Percentiles rank a stretch among this genome's conserved stretches.
These are phyloP conservation scores for Hyperopisus bebe DNA, from an alignment of 2,113 vertebrate genomes.

Conservation along the genomic window DNA sequence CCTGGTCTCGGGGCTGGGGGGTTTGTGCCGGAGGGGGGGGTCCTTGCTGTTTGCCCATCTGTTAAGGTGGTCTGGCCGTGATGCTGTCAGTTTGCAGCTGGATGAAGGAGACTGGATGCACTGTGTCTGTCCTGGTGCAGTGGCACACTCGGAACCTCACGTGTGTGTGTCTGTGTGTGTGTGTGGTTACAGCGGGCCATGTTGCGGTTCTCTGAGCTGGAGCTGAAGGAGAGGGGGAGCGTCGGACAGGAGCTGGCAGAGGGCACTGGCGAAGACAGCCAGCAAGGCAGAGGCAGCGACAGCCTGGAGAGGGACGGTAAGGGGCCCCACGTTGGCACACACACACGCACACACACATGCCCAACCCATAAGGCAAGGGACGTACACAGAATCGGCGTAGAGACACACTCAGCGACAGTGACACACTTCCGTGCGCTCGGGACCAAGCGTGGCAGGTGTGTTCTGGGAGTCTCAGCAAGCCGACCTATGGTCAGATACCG, in stretches of 20 bases:
- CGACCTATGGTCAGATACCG: background rate
- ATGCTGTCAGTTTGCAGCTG: background rate
- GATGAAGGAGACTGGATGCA: background rate
- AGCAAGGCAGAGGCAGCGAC: conserved; percentile 58
- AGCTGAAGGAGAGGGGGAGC: conserved; percentile 93
- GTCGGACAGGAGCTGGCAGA: conserved; percentile 74
- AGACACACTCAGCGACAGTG: background rate
- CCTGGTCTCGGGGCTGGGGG: background rate
- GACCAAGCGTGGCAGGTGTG: background rate
- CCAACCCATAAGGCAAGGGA: background rate
- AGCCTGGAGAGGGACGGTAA: conserved; percentile 56
- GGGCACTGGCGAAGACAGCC: conserved; percentile 75
- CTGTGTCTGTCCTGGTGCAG: background rate
- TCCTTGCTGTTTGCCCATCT: background rate
- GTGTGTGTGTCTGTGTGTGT: conserved; percentile 32
- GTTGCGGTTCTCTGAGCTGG: conserved; percentile 98
- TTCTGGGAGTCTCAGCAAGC: background rate
- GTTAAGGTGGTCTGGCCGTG: background rate
- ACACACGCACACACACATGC: conserved; percentile 22
- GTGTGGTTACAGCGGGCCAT: conserved; percentile 83
- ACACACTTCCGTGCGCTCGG: background rate
- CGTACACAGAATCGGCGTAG: background rate
- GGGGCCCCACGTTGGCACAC: conserved; percentile 11
- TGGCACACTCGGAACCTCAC: conserved; percentile 56
- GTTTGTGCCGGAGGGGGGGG: background rate